Base-by-base conservation (phyloP, 2,797 vertebrate species). In the Sebastes melanostomus region DNA sequence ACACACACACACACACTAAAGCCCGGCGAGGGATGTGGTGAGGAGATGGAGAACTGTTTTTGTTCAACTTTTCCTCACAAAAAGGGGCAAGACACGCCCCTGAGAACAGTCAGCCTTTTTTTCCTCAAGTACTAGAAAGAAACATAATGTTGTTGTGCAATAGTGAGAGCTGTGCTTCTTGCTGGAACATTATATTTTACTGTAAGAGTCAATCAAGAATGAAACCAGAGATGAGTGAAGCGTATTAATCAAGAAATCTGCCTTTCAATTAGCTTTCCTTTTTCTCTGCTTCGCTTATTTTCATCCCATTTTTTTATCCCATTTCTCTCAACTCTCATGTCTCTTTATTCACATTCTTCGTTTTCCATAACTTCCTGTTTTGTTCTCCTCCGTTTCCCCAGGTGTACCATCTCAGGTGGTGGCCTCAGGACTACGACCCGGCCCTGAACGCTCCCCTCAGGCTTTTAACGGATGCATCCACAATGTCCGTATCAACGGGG, bases 381-480 rank as follows among this genome's bases (percentile, higher is more conserved):
- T 42, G 2, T 58, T 73, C 42, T 38, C 8, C 20, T 34, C 9
- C 18, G 1, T 29, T 69, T 36, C 62, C 65, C 29, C 88, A 99
- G 98, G 98, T 13, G 97, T 98, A 32, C 97, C 98, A 0, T 95
- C 97, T 52, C 95, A 96, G 79, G 96, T 96, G 1, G 96, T 97
- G 71, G 94, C 97, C n/a, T 96, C 96, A 0, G 96, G 96, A 5
- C 84, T 98, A 56, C 97, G 97, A 54, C 95, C 97, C n/a, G 96
- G 97, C 6, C 91, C 96, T 0, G 98, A 99, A 30, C 96, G 97
- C 20, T 94, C 96, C 1, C 95, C 95, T 25, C 98, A 96, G n/a
- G 95, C 96, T 34, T 99, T 99, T 81, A 97, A 97, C 0, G 98
- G 98, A 77, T 99, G 98, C 83, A 97, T 99, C 84, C 97, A 98